These are phyloP conservation scores for Heliothis subflexa DNA, from an alignment of 1,140 invertebrate species.

Conservation along the genomic window DNA sequence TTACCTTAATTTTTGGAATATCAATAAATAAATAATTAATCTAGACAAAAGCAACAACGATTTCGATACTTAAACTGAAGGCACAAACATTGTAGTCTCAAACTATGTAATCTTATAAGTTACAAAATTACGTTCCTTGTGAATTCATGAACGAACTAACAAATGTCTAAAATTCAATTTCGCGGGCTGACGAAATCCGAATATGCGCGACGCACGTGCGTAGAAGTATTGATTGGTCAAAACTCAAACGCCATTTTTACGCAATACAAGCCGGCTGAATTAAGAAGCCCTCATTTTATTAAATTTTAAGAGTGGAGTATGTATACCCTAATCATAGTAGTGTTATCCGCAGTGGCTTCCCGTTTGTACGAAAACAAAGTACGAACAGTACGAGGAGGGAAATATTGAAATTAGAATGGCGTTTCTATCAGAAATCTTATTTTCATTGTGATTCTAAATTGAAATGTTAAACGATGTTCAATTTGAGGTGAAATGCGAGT, in stretches of 20 bases:
- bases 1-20: no score
- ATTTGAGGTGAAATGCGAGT: not conserved
- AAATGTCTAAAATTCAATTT: not conserved
- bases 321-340: not conserved
- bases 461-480: not conserved
- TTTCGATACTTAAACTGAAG: no score
- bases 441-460: not conserved
- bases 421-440: not conserved
- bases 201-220: slow-evolving; percentile 6
- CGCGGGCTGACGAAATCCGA: not conserved
- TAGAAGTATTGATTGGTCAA: slow-evolving; percentile 53
- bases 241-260: slow-evolving; percentile 57
- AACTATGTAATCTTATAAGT: no score
- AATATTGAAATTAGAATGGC: slow-evolving; percentile 52
- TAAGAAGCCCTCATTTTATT: not conserved
- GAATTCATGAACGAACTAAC: no score
- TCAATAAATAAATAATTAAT: no score
- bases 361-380: slow-evolving; percentile 39
- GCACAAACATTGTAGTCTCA: no score
- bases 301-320: no score
- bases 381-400: slow-evolving; percentile 56
- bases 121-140: no score
- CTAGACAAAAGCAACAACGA: no score
- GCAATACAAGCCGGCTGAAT: slow-evolving; percentile 58
- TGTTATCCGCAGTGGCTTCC: slow-evolving; percentile 3